Evolutionary conservation across 2,888 invertebrate species (phyloP).

Genomic region (Thymelicus sylvestris): DNA sequence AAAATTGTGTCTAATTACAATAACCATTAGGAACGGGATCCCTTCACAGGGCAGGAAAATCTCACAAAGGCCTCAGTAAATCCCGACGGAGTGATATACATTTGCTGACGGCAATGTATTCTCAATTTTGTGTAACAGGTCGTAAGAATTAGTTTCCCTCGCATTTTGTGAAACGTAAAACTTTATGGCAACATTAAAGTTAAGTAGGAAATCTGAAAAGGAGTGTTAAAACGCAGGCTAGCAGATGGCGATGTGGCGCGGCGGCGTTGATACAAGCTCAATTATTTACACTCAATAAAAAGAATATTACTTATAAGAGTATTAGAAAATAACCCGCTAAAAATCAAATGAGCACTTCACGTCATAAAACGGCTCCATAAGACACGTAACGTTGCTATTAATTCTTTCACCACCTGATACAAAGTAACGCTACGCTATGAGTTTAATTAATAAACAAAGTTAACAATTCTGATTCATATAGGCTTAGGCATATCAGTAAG

Average conservation of each 20-base stretch:
- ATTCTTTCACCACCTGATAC: too few species aligned
- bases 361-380: conserved; percentile 37
- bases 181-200: conserved; percentile 81
- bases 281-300: conserved; percentile 85
- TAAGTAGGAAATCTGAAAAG: conserved; percentile 83
- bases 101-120: conserved; percentile 50
- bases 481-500: too few species aligned
- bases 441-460: too few species aligned
- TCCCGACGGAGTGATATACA: conserved; percentile 67
- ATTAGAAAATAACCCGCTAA: conserved; percentile 75
- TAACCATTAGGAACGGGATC: conserved; percentile 60
- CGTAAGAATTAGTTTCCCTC: conserved; percentile 58
- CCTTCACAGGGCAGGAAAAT: conserved; percentile 53
- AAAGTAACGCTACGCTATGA: too few species aligned
- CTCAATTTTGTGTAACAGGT: conserved; percentile 49
- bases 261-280: conserved; percentile 80
- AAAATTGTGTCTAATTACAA: conserved; percentile 57
- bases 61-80: conserved; percentile 65
- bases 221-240: conserved; percentile 74
- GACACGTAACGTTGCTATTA: neutral
- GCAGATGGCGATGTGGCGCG: conserved; percentile 77
- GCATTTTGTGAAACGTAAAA: conserved; percentile 62
- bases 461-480: too few species aligned
- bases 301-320: conserved; percentile 76
- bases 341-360: conserved; percentile 57